Base-by-base conservation (phyloP, 2,888 invertebrate genomes). In the Caradrina clavipalpis region DNA sequence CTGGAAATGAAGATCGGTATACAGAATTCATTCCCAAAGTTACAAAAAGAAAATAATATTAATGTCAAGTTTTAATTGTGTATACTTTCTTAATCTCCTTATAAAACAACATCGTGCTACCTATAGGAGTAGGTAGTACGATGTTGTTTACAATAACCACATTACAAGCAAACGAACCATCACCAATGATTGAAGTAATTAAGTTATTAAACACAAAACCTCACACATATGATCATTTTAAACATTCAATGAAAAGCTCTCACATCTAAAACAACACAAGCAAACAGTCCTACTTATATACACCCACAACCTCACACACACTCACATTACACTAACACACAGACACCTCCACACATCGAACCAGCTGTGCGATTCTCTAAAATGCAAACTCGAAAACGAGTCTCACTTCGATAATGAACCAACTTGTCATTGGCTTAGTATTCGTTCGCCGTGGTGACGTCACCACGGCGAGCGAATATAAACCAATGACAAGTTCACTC, bases 1-100 rank as follows among this genome's bases (percentile, higher is more conserved):
- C 96, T 96, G 90, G 10, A 87, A 87, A 66, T 15, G 31, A 47
- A 56, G 26, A 11, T 42, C 59, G 19, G 47, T 45, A 53, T 61
- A 58, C 5, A 31, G 39, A 42, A 45, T 17, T 45, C 45, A 45
- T 45, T 45, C 45, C 45, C 45, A 17, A 45, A 45, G n/a, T 39
- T 11, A 39, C 13, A 1, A 39, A 39, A 13, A 39, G 8, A 11
- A 39, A 39, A 13, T 2, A 13, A 13, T 39, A 39, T 39, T 39
- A 11, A 11, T 1, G 39, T 39, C 45, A 45, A 45, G 45, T 17
- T 45, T 45, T 45, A 45, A 45, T 45, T 17, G 17, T 45, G 45
- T 45, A 45, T 45, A 45, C 45, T 45, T 45, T 45, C 45, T 45
- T 17, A 45, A 45, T 45, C 45, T 45, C 45, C 45, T 45, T 17